Conservation (phyloP, 2,113 vertebrate species). For the Rhinolophus sinicus region DNA sequence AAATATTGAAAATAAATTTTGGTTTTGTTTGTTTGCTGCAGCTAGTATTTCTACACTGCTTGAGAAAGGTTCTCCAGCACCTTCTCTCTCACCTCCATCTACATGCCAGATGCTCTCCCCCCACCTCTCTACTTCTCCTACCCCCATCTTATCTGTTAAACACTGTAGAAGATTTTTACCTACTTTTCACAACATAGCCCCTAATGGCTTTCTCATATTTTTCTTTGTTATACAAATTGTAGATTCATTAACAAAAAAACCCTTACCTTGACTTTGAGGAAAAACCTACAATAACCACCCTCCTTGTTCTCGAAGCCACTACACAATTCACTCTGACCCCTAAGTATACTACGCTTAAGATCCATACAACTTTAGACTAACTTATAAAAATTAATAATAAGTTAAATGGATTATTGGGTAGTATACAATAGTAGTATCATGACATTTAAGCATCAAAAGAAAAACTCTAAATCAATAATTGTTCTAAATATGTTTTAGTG, state of each 20-base stretch:
- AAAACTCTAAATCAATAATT: background rate
- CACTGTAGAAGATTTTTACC: background rate
- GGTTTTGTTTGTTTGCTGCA: background rate
- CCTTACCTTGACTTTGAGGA: background rate
- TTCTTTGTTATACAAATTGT: background rate
- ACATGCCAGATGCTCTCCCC: background rate
- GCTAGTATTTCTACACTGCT: background rate
- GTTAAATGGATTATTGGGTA: background rate
- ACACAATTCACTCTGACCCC: background rate
- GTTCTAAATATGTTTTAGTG: background rate
- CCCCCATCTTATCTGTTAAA: background rate
- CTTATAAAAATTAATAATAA: background rate
- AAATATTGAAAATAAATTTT: background rate
- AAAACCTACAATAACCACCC: background rate
- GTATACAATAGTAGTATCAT: background rate
- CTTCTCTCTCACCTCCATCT: background rate
- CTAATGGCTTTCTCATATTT: background rate
- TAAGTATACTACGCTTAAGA: background rate
- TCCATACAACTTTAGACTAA: background rate
- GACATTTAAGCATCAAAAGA: background rate
- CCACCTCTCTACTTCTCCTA: background rate
- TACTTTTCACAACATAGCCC: background rate
- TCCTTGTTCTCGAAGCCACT: background rate
- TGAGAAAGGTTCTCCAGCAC: background rate
- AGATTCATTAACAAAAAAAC: conserved; percentile 13